Evolutionary conservation across 1,140 invertebrate genomes (phyloP).

Genomic region (Tetramorium simillimum): DNA sequence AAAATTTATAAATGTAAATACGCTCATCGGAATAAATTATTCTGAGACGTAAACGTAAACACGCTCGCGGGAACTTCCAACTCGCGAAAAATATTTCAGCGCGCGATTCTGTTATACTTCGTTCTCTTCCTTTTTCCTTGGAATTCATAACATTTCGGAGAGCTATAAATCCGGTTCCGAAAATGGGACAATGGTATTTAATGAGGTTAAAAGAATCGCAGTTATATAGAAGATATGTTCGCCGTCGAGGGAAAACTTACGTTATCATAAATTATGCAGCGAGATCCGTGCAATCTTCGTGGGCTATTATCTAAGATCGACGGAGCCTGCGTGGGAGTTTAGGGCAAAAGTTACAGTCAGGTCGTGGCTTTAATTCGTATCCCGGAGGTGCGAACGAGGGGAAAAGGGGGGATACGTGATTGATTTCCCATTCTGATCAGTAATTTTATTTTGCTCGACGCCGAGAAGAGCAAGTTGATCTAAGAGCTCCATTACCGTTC

Average conservation of each 20-base stretch:
- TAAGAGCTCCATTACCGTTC: conserved; percentile 37
- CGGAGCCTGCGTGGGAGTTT: not conserved
- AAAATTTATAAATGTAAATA: not conserved
- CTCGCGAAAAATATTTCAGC: not conserved
- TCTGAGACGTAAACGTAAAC: not conserved
- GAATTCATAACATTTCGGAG: not conserved
- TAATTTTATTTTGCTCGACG: conserved; percentile 38
- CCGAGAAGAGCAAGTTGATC: conserved; percentile 17
- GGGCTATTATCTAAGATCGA: conserved; percentile 16
- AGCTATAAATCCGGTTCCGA: not conserved
- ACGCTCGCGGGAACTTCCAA: not conserved
- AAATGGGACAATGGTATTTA: conserved; percentile 27
- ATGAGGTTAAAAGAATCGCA: conserved; percentile 27
- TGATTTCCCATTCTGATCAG: conserved; percentile 35
- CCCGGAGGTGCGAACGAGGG: not conserved
- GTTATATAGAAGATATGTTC: not conserved
- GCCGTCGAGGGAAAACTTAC: conserved; percentile 13
- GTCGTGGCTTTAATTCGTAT: conserved; percentile 38
- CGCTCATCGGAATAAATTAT: not conserved
- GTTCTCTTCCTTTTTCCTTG: no score
- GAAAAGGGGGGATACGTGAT: not conserved
- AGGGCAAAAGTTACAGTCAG: not conserved
- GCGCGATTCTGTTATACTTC: not conserved
- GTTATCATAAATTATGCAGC: conserved; percentile 40
- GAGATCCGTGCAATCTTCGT: conserved; percentile 12